These are phyloP conservation scores for Drosophila anomalata DNA, from an alignment of 2,888 invertebrate species.

Conservation along the genomic window DNA sequence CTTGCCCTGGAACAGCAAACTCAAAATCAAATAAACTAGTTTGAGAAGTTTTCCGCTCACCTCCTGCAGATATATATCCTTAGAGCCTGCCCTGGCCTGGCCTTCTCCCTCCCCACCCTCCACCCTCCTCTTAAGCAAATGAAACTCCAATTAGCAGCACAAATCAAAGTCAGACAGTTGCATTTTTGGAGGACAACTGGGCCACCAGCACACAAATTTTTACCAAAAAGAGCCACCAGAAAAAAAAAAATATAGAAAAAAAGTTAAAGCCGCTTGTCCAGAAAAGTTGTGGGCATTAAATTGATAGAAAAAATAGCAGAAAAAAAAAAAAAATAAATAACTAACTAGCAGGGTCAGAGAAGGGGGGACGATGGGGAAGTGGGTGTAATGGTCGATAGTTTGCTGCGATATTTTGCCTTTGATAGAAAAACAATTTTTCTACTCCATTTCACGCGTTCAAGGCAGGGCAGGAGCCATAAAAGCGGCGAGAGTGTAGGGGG, in stretches of 20 bases:
- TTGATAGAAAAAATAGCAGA: constrained; percentile 49
- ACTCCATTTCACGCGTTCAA: constrained; percentile 80
- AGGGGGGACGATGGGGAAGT: background rate
- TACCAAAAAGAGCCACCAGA: background rate
- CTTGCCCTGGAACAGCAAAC: constrained; percentile 6
- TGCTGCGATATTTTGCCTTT: constrained; percentile 70
- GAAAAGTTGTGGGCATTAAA: constrained; percentile 64
- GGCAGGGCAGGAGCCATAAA: constrained; percentile 50
- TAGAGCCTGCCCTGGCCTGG: background rate
- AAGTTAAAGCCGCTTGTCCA: constrained; percentile 71
- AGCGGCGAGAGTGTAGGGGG: constrained; percentile 4
- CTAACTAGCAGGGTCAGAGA: constrained; percentile 16
- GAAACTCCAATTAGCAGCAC: constrained; percentile 68
- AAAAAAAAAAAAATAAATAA: too few relatives aligned
- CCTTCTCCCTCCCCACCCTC: background rate
- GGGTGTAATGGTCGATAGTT: constrained; percentile 12
- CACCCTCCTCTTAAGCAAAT: constrained; percentile 37
- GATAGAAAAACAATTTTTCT: constrained; percentile 80
- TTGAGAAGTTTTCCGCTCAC: background rate
- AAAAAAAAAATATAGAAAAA: background rate
- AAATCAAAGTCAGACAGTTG: constrained; percentile 65
- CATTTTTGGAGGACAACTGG: constrained; percentile 28
- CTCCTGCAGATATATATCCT: background rate
- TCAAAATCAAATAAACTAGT: constrained; percentile 26
- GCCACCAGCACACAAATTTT: constrained; percentile 22